A percentile compares a stretch with the other conserved stretches of the same genome.
These are phyloP conservation scores for Anguilla anguilla DNA, from an alignment of 2,797 vertebrate genomes.

Conservation along the genomic window DNA sequence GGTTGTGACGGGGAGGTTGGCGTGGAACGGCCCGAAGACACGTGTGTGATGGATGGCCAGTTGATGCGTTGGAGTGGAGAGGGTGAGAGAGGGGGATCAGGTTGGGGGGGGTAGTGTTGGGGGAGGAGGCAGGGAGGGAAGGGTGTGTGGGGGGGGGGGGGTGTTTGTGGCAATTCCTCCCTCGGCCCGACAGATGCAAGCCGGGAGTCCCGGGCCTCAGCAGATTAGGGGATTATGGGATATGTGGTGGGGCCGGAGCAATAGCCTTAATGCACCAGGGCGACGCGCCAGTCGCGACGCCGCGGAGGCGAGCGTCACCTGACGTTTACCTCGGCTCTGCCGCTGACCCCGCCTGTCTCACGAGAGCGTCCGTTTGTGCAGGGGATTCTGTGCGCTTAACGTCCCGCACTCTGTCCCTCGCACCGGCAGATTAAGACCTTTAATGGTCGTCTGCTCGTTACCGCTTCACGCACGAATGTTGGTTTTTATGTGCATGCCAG, in stretches of 20 bases:
- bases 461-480: not conserved
- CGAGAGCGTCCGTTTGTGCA: not conserved
- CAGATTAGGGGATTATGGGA: slow-evolving; percentile 2
- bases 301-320: not conserved
- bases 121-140: too few relatives aligned
- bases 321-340: not conserved
- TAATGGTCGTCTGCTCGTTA: not conserved
- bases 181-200: not conserved
- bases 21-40: not conserved
- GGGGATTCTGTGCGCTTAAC: not conserved
- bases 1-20: not conserved
- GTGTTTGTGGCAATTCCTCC: not conserved
- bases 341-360: not conserved
- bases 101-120: not conserved
- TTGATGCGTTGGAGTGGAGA: not conserved
- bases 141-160: not conserved
- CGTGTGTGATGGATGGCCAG: not conserved
- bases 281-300: not conserved
- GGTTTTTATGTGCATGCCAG: not conserved
- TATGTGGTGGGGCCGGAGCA: not conserved
- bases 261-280: not conserved
- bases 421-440: not conserved
- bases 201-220: not conserved
- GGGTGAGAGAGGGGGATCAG: not conserved
- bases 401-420: not conserved